These are phyloP conservation scores for Echeneis naucrates DNA, from an alignment of 2,797 vertebrate species.

Conservation along the genomic window DNA sequence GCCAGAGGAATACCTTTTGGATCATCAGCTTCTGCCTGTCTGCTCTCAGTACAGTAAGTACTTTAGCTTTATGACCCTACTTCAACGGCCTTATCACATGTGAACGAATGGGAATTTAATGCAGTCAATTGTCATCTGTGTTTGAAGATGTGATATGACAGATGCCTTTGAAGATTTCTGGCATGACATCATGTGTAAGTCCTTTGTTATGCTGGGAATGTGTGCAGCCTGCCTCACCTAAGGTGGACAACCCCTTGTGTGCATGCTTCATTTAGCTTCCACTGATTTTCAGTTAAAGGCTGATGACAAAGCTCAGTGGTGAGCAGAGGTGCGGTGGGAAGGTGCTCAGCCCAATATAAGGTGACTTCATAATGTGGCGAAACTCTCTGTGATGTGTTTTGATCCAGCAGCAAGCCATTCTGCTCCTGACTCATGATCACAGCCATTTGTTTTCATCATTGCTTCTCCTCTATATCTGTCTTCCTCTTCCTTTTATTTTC, in stretches of 20 bases:
- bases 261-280: conserved; percentile 34
- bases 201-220: conserved; percentile 73
- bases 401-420: conserved; percentile 32
- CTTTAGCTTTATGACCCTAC: conserved; percentile 27
- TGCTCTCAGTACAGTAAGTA: conserved; percentile 73
- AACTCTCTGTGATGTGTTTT: conserved; percentile 58
- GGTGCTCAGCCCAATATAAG: conserved; percentile 42
- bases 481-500: conserved; percentile 48
- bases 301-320: conserved; percentile 42
- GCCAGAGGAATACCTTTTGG: conserved; percentile 49
- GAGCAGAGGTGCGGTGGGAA: conserved; percentile 59
- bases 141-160: conserved; percentile 42
- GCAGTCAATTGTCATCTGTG: conserved; percentile 32
- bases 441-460: background rate
- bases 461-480: conserved; percentile 17
- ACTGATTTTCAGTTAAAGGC: conserved; percentile 33
- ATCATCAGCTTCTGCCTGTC: conserved; percentile 49
- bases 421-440: conserved; percentile 38
- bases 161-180: conserved; percentile 65
- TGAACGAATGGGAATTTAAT: conserved; percentile 14
- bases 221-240: conserved; percentile 63
- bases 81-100: conserved; percentile 1
- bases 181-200: conserved; percentile 68
- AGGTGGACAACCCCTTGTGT: conserved; percentile 64
- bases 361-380: conserved; percentile 53